A percentile compares a stretch with the other conserved stretches of the same genome.
Conservation (phyloP, 2,797 vertebrate species). For the Oryzias dopingdopingensis region DNA sequence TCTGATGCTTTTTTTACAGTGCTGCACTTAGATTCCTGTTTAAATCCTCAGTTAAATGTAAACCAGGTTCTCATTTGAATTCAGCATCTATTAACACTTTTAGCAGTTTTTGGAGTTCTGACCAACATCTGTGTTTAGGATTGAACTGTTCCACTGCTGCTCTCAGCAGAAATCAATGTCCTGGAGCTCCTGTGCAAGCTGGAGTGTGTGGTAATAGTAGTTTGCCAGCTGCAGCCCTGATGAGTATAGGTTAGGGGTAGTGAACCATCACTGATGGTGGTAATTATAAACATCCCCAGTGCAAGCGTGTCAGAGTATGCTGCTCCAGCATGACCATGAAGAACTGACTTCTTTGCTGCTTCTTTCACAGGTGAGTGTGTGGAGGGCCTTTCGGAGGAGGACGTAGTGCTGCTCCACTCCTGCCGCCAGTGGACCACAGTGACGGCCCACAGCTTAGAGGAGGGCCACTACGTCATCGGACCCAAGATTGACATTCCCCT, state of each 20-base stretch:
- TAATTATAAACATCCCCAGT: conserved; percentile 55
- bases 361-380: conserved; percentile 85
- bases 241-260: conserved; percentile 45
- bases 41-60: too few species aligned
- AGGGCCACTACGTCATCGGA: conserved; percentile 96
- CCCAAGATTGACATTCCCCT: conserved; percentile 98
- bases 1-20: too few species aligned
- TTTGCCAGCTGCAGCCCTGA: conserved; percentile 58
- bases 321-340: too few species aligned
- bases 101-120: conserved; percentile 6
- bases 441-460: conserved; percentile 94
- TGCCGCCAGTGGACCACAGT: conserved; percentile 98
- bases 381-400: conserved; percentile 89
- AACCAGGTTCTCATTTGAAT: not conserved
- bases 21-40: too few species aligned
- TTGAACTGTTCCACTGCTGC: conserved; percentile 55
- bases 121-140: conserved; percentile 29
- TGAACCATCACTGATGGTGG: conserved; percentile 51
- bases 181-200: conserved; percentile 39
- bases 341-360: too few species aligned
- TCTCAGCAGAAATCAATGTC: conserved; percentile 64
- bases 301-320: conserved; percentile 1
- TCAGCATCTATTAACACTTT: conserved; percentile 11
- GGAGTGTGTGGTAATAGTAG: conserved; percentile 50
- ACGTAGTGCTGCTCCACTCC: conserved; percentile 91